Evolutionary conservation across 2,113 vertebrate genomes (phyloP).

Genomic region (Oncorhynchus keta): DNA sequence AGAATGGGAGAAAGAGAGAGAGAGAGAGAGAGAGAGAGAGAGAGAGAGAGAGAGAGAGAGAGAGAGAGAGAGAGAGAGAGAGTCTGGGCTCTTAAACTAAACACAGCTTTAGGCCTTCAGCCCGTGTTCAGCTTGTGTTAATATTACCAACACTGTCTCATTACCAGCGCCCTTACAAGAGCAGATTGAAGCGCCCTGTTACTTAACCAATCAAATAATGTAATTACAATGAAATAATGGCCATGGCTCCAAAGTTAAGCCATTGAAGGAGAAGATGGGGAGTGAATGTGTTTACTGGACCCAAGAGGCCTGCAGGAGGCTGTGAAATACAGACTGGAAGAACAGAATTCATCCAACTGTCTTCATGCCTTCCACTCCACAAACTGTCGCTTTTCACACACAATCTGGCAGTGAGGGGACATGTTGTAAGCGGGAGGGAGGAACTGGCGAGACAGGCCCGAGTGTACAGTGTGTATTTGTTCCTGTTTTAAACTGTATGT

Average conservation of each 20-base stretch:
- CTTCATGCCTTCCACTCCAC: constrained; percentile 1
- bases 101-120: constrained; percentile 27
- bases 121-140: constrained; percentile 36
- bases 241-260: constrained; percentile 36
- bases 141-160: constrained; percentile 49
- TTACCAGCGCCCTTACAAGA: constrained; percentile 53
- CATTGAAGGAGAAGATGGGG: constrained; percentile 22
- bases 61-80: too few species aligned
- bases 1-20: too few species aligned
- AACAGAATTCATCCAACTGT: constrained; percentile 28
- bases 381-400: constrained; percentile 38
- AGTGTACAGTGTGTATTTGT: too few species aligned
- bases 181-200: constrained; percentile 50
- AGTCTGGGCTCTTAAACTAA: background rate
- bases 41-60: too few species aligned
- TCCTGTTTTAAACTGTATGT: too few species aligned
- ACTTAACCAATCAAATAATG: constrained; percentile 65
- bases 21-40: too few species aligned
- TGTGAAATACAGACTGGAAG: constrained; percentile 48
- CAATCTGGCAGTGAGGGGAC: constrained; percentile 30
- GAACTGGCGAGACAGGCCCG: background rate
- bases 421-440: constrained; percentile 32
- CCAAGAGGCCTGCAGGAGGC: constrained; percentile 43
- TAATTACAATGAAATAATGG: constrained; percentile 53
- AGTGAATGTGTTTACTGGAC: constrained; percentile 39